Conservation (phyloP, 2,888 invertebrate species). For the Caenorhabditis sp. region DNA sequence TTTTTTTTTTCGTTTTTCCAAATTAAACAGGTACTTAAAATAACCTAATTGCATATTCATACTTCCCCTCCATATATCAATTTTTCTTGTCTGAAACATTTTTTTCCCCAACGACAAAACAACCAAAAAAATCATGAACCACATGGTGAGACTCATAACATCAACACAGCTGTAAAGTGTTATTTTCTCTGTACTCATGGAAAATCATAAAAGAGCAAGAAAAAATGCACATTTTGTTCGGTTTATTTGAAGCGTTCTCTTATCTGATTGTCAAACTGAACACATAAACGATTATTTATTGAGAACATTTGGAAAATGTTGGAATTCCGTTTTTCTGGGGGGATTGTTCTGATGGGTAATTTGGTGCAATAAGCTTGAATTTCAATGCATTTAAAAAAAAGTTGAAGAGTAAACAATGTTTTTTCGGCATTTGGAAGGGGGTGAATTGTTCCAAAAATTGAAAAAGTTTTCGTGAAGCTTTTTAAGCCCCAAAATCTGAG, state of each 20-base stretch:
- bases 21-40: too few species aligned
- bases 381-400: too few species aligned
- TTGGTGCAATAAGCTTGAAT: too few species aligned
- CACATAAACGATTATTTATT: slow-evolving; percentile 42
- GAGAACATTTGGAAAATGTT: slow-evolving; percentile 7
- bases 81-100: background rate
- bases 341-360: too few species aligned
- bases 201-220: slow-evolving; percentile 23
- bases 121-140: background rate
- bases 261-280: slow-evolving; percentile 35
- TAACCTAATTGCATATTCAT: background rate
- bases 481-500: too few species aligned
- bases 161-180: background rate
- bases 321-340: slow-evolving; percentile 3
- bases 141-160: slow-evolving; percentile 24
- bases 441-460: too few species aligned
- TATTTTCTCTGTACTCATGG: background rate
- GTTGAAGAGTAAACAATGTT: too few species aligned
- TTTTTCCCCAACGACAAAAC: background rate
- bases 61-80: background rate
- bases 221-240: slow-evolving; percentile 5
- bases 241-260: slow-evolving; percentile 16
- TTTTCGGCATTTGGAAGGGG: too few species aligned
- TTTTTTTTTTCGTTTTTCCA: background rate
- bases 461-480: too few species aligned